Base-by-base conservation (phyloP, 2,113 vertebrate genomes). In the Pseudopipra pipra region DNA sequence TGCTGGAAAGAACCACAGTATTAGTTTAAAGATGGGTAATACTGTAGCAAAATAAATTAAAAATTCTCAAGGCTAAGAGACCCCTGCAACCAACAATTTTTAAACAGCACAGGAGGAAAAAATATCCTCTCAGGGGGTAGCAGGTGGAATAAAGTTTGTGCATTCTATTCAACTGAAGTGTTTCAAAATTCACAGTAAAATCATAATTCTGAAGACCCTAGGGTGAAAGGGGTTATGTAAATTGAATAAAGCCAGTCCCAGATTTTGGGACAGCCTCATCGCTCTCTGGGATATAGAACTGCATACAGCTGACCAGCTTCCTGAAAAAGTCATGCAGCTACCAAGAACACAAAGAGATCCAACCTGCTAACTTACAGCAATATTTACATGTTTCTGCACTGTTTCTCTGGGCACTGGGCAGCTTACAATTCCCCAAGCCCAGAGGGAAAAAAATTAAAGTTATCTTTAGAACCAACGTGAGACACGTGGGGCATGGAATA, bases 401-500 rank as follows among this genome's bases (percentile, higher is more conserved):
- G 46, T n/a, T 90, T 67, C 31, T 43, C 18, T 49, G 10, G 18
- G 17, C 20, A 12, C 13, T 35, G 22, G 22, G n/a, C 19, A 65
- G 11, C 61, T 81, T 78, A 56, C 8, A 65, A 63, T 61, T 71
- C 27, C 33, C 31, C 12, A 77, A 31, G 31, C 27, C 15, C 22
- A 59, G 25, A 41, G 11, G 11, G 8, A 25, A 75, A 79, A 81
- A 67, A 43, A 5, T 11, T 1, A n/a, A 39, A 72, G 16, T 41
- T 52, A n/a, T 46, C 47, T 85, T 91, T 46, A 66, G 51, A 86
- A 90, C 31, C 22, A 49, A 6, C 1, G 1, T 14, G 47, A 74
- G 47, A 37, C 59, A 54, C 0, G 0, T 7, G 6, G 54, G 59
- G 7, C 27, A 56, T 0, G 0, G 47, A 71, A 41, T 21, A 92